Percentiles rank a stretch among this genome's conserved stretches.
Evolutionary conservation across 92 coral and sea anemone species (phyloP).

Genomic region (Paragorgia papillata): DNA sequence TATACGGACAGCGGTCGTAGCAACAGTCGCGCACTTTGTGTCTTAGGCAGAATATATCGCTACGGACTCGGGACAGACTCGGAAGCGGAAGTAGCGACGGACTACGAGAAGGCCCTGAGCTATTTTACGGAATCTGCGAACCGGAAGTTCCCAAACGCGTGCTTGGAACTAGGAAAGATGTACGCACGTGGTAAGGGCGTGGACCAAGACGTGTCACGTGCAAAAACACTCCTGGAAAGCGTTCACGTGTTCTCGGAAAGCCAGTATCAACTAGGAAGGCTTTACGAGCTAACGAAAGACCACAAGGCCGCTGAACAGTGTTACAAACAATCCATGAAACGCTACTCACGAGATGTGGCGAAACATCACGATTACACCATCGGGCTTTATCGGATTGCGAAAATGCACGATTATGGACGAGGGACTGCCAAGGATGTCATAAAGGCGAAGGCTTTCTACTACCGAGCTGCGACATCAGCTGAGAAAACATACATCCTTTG

Average conservation of each 20-base stretch:
- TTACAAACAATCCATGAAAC: conserved; percentile 38
- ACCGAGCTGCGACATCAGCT: conserved; percentile 41
- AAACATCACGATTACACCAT: conserved; percentile 46
- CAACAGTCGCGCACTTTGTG: conserved; percentile 37
- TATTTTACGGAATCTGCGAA: conserved; percentile 39
- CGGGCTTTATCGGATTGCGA: conserved; percentile 44
- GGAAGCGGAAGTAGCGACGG: conserved; percentile 14
- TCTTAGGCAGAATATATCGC: conserved; percentile 38
- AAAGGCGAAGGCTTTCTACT: conserved; percentile 42
- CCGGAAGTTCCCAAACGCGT: conserved; percentile 39
- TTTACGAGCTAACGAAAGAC: conserved; percentile 9
- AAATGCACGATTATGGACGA: conserved; percentile 42
- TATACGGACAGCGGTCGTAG: conserved; percentile 44
- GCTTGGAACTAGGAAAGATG: conserved; percentile 36
- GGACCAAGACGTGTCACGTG: conserved; percentile 40
- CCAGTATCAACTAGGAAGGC: conserved; percentile 33
- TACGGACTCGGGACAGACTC: no score
- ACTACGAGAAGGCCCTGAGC: conserved; percentile 25
- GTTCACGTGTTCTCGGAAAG: conserved; percentile 39
- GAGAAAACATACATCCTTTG: conserved; percentile 41
- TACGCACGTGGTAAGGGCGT: conserved; percentile 44
- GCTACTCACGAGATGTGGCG: conserved; percentile 44
- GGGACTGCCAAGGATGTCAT: conserved; percentile 21
- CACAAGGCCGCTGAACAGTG: conserved; percentile 21
- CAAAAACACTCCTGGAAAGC: conserved; percentile 27